A percentile compares a stretch with the other conserved stretches of the same genome.
Evolutionary conservation across 2,113 vertebrate species (phyloP).

Genomic region (Centropus bengalensis): DNA sequence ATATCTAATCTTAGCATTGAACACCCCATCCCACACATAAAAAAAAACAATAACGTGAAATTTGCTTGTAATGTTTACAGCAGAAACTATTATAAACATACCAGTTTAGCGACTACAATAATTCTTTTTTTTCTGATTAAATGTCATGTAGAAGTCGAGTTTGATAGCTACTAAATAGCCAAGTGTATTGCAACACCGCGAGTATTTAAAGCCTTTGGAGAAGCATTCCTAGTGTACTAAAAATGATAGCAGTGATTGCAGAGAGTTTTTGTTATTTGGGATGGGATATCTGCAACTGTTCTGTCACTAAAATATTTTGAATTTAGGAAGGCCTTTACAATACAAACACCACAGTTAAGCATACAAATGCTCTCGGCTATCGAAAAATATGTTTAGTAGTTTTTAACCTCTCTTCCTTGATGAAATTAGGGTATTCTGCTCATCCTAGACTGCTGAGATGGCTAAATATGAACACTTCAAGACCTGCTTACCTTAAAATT

Average conservation of each 20-base stretch:
- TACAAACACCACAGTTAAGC: neutral
- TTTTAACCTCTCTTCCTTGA: neutral
- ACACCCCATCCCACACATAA: neutral
- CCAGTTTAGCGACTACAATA: neutral
- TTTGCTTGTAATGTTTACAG: neutral
- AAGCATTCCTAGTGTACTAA: neutral
- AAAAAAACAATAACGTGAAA: neutral
- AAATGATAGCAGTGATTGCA: neutral
- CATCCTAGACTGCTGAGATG: neutral
- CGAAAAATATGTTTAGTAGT: neutral
- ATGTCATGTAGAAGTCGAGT: neutral
- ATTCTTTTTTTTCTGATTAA: neutral
- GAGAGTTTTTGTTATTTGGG: neutral
- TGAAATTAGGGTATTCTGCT: constrained; percentile 8
- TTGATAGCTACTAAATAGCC: neutral
- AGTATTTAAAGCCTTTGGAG: neutral
- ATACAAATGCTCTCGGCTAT: neutral
- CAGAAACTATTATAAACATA: neutral
- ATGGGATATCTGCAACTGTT: neutral
- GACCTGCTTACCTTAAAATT: constrained; percentile 94
- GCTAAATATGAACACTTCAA: constrained; percentile 49
- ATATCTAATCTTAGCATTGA: neutral
- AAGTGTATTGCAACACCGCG: neutral
- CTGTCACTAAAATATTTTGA: neutral
- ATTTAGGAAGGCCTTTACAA: neutral